phyloP scores from a whole-genome alignment of 2,797 vertebrate genomes.

The Melopsittacus undulatus region DNA sequence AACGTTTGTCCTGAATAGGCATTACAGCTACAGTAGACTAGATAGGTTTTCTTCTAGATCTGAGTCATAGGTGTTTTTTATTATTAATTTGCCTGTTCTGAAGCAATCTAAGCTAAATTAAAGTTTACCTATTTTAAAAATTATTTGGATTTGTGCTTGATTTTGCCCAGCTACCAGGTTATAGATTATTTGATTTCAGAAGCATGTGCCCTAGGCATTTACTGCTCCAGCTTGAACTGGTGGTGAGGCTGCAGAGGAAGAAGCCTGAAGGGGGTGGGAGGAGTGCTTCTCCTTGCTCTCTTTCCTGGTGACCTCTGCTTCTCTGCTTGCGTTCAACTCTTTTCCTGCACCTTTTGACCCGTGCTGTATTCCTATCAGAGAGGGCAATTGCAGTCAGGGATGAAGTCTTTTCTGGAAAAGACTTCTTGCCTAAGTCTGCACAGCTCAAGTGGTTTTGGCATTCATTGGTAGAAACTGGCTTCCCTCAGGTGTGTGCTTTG shows the following conservation, averaged over 20 bases:
- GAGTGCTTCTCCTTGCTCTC: not conserved
- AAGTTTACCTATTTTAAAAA: not conserved
- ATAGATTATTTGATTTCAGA: not conserved
- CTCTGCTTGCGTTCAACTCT: not conserved
- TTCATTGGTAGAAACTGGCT: not conserved
- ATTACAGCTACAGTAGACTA: not conserved
- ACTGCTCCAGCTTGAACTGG: not conserved
- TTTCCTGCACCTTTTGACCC: slow-evolving; percentile 12
- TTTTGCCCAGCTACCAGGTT: not conserved
- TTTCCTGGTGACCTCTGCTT: not conserved
- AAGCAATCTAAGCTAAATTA: not conserved
- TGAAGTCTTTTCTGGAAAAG: not conserved
- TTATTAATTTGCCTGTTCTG: not conserved
- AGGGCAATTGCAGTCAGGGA: not conserved
- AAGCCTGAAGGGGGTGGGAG: slow-evolving; percentile 1
- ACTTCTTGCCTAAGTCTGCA: not conserved
- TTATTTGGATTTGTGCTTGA: not conserved
- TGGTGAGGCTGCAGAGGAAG: not conserved
- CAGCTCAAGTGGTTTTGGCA: not conserved
- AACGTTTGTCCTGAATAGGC: not conserved
- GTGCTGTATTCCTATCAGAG: not conserved
- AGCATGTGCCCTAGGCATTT: not conserved
- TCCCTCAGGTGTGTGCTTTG: not conserved
- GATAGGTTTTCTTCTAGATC: not conserved
- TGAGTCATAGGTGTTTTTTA: not conserved